Percentiles rank a stretch among this genome's conserved stretches.
These are phyloP conservation scores for Drosophila simulans DNA, from an alignment of 1,140 invertebrate species.

Conservation along the genomic window DNA sequence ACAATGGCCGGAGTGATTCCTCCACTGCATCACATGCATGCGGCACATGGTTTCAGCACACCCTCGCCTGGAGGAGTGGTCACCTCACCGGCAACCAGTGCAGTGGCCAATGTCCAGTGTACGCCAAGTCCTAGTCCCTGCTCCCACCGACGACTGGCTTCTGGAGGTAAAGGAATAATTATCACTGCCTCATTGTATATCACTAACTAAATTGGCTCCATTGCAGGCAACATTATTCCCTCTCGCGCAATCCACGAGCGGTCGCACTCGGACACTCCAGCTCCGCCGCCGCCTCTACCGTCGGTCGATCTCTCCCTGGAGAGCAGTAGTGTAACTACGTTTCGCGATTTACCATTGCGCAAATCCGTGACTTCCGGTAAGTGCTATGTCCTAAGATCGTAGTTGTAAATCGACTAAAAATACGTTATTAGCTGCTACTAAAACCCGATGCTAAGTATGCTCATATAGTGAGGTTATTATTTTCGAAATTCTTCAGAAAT, in stretches of 20 bases:
- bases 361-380: constrained; percentile 94
- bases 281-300: constrained; percentile 89
- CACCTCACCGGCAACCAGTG: constrained; percentile 24
- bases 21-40: constrained; percentile 74
- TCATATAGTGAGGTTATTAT: neutral
- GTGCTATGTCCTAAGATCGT: constrained; percentile 38
- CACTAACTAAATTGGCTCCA: too few species aligned
- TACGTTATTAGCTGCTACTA: constrained; percentile 58
- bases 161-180: constrained; percentile 70
- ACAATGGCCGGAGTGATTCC: constrained; percentile 56
- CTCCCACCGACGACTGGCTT: constrained; percentile 88
- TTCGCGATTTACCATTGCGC: constrained; percentile 94
- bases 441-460: constrained; percentile 24
- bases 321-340: constrained; percentile 96
- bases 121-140: constrained; percentile 86
- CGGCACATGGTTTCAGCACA: constrained; percentile 59
- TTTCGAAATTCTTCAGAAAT: too few species aligned
- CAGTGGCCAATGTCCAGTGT: constrained; percentile 55
- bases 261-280: constrained; percentile 95
- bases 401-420: constrained; percentile 37
- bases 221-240: constrained; percentile 69
- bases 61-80: constrained; percentile 28
- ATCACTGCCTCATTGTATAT: too few species aligned
- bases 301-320: constrained; percentile 96
- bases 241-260: constrained; percentile 90